A percentile compares a stretch with the other conserved stretches of the same genome.
These are phyloP conservation scores for Gibbula magus DNA, from an alignment of 2,888 invertebrate species.

Conservation along the genomic window DNA sequence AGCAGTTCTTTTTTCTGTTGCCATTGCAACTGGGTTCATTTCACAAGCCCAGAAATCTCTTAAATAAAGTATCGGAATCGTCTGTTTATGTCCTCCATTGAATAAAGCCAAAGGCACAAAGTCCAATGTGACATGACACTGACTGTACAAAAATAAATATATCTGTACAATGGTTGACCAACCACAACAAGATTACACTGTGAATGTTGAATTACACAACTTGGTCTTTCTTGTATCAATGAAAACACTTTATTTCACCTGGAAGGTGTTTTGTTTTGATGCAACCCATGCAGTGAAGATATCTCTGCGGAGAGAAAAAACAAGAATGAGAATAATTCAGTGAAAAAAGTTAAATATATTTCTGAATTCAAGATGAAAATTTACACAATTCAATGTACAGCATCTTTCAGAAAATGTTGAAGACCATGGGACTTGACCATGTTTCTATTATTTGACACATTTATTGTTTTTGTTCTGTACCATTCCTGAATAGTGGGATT, in stretches of 20 bases:
- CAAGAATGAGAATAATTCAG: too few relatives aligned
- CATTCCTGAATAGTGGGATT: too few relatives aligned
- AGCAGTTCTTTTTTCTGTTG: too few relatives aligned
- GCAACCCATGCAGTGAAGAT: constrained; percentile 94
- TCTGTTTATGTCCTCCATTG: background rate
- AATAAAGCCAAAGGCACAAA: constrained; percentile 19
- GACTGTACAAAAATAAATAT: constrained; percentile 24
- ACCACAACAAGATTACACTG: background rate
- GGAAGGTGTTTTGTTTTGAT: constrained; percentile 81
- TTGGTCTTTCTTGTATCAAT: background rate
- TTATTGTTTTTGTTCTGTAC: too few relatives aligned
- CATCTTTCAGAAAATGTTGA: too few relatives aligned
- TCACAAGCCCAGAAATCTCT: too few relatives aligned
- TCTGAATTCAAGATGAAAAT: too few relatives aligned
- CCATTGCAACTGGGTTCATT: too few relatives aligned
- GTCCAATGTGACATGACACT: background rate
- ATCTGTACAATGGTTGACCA: background rate
- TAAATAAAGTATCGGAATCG: background rate
- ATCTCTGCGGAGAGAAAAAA: constrained; percentile 80
- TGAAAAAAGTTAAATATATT: too few relatives aligned
- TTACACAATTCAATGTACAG: too few relatives aligned
- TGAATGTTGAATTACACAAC: background rate
- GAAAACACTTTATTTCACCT: constrained; percentile 40
- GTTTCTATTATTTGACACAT: too few relatives aligned
- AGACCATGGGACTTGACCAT: too few relatives aligned